phyloP scores from a whole-genome alignment of 1,140 invertebrate species.

The Pectinophora gossypiella region DNA sequence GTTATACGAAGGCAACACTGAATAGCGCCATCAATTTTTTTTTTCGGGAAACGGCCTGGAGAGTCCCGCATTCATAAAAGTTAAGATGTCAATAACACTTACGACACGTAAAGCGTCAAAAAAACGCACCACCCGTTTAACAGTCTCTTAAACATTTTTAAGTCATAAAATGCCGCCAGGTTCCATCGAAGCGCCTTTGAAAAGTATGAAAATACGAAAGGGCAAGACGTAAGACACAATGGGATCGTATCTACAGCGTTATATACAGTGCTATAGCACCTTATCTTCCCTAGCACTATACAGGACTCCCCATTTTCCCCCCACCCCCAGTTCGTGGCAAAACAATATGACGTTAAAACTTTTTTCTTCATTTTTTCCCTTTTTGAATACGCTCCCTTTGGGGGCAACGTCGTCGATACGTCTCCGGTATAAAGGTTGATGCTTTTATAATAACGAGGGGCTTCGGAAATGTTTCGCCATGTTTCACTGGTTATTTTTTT shows the following conservation, averaged over 20 bases:
- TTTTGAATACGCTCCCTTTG: slow-evolving; percentile 67
- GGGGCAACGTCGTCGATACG: slow-evolving; percentile 48
- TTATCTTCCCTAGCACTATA: slow-evolving; percentile 62
- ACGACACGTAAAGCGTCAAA: too few species aligned
- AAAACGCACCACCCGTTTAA: too few species aligned
- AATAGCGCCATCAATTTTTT: too few species aligned
- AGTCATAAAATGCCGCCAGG: not conserved
- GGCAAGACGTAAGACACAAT: slow-evolving; percentile 44
- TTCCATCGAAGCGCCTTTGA: slow-evolving; percentile 35
- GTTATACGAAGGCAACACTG: too few species aligned
- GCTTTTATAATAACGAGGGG: slow-evolving; percentile 13
- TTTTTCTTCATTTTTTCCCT: slow-evolving; percentile 68
- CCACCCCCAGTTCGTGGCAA: slow-evolving; percentile 48
- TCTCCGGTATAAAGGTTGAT: slow-evolving; percentile 39
- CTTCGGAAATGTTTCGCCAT: not conserved
- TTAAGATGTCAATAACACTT: too few species aligned
- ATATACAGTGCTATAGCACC: slow-evolving; percentile 53
- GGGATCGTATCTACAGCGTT: slow-evolving; percentile 35
- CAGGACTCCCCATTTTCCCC: slow-evolving; percentile 31
- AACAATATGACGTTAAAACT: slow-evolving; percentile 74
- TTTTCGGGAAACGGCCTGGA: too few species aligned
- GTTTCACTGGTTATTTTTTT: not conserved
- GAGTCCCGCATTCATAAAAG: too few species aligned
- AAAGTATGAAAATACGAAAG: slow-evolving; percentile 44
- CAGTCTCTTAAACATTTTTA: too few species aligned